Evolutionary conservation across 2,888 invertebrate species (phyloP), one percentile per base, ranked within the genome.

Genomic region (Scaptomyza flava): DNA sequence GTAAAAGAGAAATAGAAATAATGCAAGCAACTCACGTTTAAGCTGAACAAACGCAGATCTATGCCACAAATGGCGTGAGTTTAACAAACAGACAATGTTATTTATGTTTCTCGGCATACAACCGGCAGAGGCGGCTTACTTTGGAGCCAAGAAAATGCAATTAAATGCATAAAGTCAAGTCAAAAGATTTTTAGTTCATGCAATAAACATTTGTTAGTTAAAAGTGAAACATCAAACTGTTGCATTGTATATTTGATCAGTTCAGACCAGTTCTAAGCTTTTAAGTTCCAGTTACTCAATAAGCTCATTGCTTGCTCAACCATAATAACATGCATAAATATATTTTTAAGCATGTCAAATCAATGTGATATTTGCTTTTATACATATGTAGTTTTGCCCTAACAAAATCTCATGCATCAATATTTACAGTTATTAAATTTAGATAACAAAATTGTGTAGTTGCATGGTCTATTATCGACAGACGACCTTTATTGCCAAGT

Each of bases 401-500:
- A 41, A 36, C 38, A 17, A 33, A 45, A 34, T 34, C 43, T 11
- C 23, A 34, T 34, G 23, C 6, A 41, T 20, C 41, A 53, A 43
- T 51, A 14, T 43, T 45, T 14, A 7, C 14, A 23, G 2, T 20
- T 41, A 17, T 45, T 17, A 38, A 46, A 50, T 46, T 1, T 3
- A 20, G 8, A 14, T n/a, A 50, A 6, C 6, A 27, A 34, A 36
- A 27, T 53, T 52, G 30, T 36, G 30, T 50, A 48, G 3, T 43
- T 46, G 31, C 53, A 51, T 36, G 48, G 20, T 45, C 50, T 30
- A 51, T 41, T 46, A 63, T 46, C 9, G 11, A 23, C 17, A 48
- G 11, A 20, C 23, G 53, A 54, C 56, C 57, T 72, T 52, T 57
- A 12, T 8, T 42, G 56, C 5, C 60, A 47, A 66, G 43, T 3